A percentile compares a stretch with the other conserved stretches of the same genome.
These are phyloP conservation scores for Symphodus melops DNA, from an alignment of 2,113 vertebrate species.

Conservation along the genomic window DNA sequence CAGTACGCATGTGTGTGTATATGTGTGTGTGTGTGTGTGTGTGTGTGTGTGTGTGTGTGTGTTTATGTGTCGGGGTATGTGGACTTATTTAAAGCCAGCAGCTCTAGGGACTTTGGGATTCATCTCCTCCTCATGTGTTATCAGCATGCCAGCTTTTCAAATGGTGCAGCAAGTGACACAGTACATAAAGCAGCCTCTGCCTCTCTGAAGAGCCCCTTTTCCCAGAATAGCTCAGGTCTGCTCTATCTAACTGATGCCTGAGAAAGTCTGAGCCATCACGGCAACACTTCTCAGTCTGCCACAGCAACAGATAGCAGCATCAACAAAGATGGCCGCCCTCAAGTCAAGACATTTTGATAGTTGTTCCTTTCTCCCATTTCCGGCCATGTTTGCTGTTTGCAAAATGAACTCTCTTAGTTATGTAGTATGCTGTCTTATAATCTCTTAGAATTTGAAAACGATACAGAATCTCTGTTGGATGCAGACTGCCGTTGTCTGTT, in stretches of 20 bases:
- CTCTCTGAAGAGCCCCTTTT: conserved; percentile 78
- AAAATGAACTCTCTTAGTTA: not conserved
- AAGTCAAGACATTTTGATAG: conserved; percentile 2
- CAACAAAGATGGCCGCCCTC: conserved; percentile 71
- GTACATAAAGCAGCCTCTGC: conserved; percentile 81
- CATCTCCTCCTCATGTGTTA: conserved; percentile 78
- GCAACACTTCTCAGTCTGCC: conserved; percentile 76
- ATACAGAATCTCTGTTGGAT: not conserved
- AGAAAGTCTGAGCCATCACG: conserved; percentile 78
- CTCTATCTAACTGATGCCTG: conserved; percentile 78
- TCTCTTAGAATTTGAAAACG: not conserved
- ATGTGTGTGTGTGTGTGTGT: conserved; percentile 39
- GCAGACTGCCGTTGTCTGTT: conserved; percentile 6
- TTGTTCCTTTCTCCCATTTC: not conserved
- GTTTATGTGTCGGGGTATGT: conserved; percentile 59
- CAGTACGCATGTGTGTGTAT: conserved; percentile 36
- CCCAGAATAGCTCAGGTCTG: conserved; percentile 80
- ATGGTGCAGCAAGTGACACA: conserved; percentile 75
- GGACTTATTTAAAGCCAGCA: conserved; percentile 79
- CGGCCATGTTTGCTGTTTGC: not conserved
- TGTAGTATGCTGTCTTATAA: not conserved
- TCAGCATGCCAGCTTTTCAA: conserved; percentile 78
- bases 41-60: conserved; percentile 50
- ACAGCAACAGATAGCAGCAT: conserved; percentile 71
- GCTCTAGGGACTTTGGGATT: conserved; percentile 76